Base-by-base conservation (phyloP, 1,140 invertebrate species). In the Popillia japonica region DNA sequence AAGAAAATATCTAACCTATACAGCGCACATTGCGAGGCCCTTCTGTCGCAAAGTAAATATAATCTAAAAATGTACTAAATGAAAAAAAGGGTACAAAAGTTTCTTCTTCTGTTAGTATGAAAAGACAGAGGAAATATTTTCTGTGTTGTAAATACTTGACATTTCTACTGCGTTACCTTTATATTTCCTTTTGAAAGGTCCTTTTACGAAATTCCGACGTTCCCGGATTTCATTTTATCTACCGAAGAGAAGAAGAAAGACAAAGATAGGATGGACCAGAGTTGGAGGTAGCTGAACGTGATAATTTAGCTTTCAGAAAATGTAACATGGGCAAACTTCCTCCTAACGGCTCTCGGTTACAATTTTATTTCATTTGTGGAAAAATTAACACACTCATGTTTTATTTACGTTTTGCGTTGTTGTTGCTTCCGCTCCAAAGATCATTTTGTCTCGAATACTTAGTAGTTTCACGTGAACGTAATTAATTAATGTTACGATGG, bases 141-240 rank as follows among this genome's bases (percentile, higher is more conserved):
- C 20, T 23, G 17, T 68, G 61, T 27, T 68, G 61, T 23, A 68
- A 68, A 68, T 68, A 68, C 61, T 68, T 68, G 61, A 68, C 61
- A 68, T 68, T 68, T 68, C 61, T 68, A 68, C 61, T 14, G 61
- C 61, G 61, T 68, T 68, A 68, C 61, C 61, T 68, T 68, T 68
- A 6, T 17, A 22, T 22, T 68, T 68, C 17, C 48, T 20, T 68
- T 68, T 68, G 61, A 68, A 23, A 68, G 22, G 17, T 17, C 48
- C 48, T n/a, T 17, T 48, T 14, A 55, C 48, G 6, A 55, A 55
- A 55, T 55, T 68, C 61, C 61, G 0, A 68, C 61, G 14, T 22
- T 68, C 27, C 22, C 8, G 61, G 61, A 27, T 27, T 68, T 68
- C 22, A 68, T 68, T 68, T 68, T 22, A 68, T 68, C 61, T 68